Evolutionary conservation across 2,113 vertebrate genomes (phyloP), one percentile per base, ranked within the genome.

Genomic region (Cyprinodon variegatus): DNA sequence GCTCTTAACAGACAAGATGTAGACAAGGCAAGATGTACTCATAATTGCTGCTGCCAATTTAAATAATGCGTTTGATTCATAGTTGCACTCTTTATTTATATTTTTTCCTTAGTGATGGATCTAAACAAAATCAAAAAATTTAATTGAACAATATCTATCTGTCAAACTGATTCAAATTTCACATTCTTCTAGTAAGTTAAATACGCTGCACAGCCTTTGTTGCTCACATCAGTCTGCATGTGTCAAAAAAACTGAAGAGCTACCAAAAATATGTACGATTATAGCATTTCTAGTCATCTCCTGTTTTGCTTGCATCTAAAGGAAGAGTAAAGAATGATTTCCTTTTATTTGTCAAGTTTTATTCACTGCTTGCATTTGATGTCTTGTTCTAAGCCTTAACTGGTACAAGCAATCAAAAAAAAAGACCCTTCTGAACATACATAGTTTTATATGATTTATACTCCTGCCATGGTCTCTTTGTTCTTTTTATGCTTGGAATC

Each of bases 381-480:
- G 45, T 78, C 50, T 68, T 36, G 41, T 65, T 62, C 38, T 50
- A 43, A 50, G 68, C 37, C 29, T 70, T 15, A 53, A 38, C 79
- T 48, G 43, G 37, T 17, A 64, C 15, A 75, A 43, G 17, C 43
- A 39, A 36, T 73, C 36, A 66, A 37, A 80, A 39, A 38, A 63
- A 46, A 10, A 57, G 46, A 4, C 14, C 40, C 14, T 11, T 37
- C 6, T 13, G 36, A n/a, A 65, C 43, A 41, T 43, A 57, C 43
- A 37, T 61, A 69, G 14, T 1, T 11, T 61, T 81, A 5, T 69
- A 64, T 78, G 79, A 85, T 86, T 80, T 39, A 86, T 67, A 38
- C 29, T 12, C 68, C 76, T 85, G 84, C 78, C 76, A 69, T 65
- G 65, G 75, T 83, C 78, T 83, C 53, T 86, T 82, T 83, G 78